Evolutionary conservation across 2,113 vertebrate genomes (phyloP).

Genomic region (Colistium nudipinnis): DNA sequence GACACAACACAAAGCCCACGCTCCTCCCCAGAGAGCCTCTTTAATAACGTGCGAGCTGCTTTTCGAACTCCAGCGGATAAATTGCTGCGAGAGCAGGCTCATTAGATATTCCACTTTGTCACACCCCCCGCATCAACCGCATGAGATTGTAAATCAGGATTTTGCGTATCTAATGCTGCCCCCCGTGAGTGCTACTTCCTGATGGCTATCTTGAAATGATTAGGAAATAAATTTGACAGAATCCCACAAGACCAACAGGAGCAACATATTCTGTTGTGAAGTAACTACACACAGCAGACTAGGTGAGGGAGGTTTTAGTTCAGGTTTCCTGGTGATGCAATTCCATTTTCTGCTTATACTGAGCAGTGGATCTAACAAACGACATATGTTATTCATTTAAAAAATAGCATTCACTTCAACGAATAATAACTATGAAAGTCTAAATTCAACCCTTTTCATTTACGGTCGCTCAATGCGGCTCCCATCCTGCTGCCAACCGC

Average conservation of each 20-base stretch:
- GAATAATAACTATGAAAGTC: not conserved
- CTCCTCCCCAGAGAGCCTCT: constrained; percentile 1
- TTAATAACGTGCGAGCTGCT: constrained; percentile 20
- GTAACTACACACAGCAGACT: not conserved
- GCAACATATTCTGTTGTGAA: constrained; percentile 1
- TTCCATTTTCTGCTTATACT: too few species aligned
- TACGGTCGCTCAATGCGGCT: constrained; percentile 22
- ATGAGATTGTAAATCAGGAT: constrained; percentile 17
- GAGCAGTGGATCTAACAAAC: too few species aligned
- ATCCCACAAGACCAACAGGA: not conserved
- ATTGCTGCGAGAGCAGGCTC: constrained; percentile 16
- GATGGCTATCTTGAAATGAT: constrained; percentile 11
- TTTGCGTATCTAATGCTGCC: not conserved
- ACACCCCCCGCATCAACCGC: not conserved
- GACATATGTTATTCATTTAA: too few species aligned
- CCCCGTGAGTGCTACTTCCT: not conserved
- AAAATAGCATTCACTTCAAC: not conserved
- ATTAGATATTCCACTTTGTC: constrained; percentile 19
- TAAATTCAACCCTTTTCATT: constrained; percentile 2
- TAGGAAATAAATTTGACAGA: constrained; percentile 1
- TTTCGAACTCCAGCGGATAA: constrained; percentile 32
- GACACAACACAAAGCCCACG: not conserved
- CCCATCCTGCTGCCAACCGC: constrained; percentile 10
- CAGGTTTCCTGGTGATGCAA: too few species aligned
- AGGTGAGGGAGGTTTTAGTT: not conserved